Evolutionary conservation across 2,888 invertebrate genomes (phyloP).

Genomic region (Mimachlamys varia): DNA sequence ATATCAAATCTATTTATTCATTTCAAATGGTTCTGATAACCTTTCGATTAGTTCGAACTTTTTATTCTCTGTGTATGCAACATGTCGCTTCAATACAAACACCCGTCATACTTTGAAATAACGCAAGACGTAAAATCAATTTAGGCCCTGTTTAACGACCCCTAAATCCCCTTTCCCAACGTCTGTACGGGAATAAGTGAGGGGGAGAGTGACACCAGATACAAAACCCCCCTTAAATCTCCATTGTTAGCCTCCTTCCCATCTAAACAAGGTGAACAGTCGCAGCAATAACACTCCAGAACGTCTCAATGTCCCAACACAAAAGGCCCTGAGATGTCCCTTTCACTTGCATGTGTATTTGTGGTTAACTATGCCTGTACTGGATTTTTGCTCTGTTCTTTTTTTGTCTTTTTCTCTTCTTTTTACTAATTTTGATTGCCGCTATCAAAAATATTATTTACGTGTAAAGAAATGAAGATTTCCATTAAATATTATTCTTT

Average conservation of each 20-base stretch:
- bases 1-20: not conserved
- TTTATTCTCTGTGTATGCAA: not conserved
- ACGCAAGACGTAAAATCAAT: constrained; percentile 31
- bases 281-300: constrained; percentile 7
- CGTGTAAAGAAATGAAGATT: not conserved
- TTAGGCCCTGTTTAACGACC: not conserved
- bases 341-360: constrained; percentile 26
- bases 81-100: not conserved
- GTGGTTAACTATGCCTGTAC: not conserved
- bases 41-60: not conserved
- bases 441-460: not conserved
- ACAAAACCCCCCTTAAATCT: constrained; percentile 19
- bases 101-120: constrained; percentile 32
- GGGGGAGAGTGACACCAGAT: constrained; percentile 19
- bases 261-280: not conserved
- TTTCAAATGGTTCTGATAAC: not conserved
- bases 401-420: not conserved
- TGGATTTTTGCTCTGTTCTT: no score
- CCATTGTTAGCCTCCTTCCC: constrained; percentile 5
- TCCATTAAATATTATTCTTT: not conserved
- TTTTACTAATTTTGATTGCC: not conserved
- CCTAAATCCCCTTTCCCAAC: constrained; percentile 25
- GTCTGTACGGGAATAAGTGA: constrained; percentile 24
- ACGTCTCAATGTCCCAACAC: constrained; percentile 21
- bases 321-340: not conserved